Evolutionary conservation across 2,113 vertebrate genomes (phyloP).

Genomic region (Pelodiscus sinensis): DNA sequence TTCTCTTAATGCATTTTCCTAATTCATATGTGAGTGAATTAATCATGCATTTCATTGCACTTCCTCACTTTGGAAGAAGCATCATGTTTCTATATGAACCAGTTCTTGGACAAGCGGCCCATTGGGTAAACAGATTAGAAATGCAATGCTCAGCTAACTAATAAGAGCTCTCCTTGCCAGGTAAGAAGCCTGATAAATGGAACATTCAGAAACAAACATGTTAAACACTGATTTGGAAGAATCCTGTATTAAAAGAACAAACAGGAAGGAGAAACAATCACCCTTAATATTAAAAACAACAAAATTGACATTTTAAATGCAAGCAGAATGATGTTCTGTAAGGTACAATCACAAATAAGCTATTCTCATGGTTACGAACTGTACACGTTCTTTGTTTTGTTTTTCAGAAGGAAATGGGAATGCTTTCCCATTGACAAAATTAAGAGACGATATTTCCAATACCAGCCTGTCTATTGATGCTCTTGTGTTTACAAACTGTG

Average conservation of each 20-base stretch:
- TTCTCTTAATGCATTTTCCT: neutral
- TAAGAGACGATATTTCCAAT: conserved; percentile 73
- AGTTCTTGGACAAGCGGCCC: conserved; percentile 8
- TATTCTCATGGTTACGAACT: conserved; percentile 57
- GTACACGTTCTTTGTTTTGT: conserved; percentile 57
- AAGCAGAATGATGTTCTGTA: conserved; percentile 62
- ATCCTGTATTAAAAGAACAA: conserved; percentile 48
- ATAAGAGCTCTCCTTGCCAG: conserved; percentile 52
- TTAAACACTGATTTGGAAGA: conserved; percentile 42
- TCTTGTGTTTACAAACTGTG: conserved; percentile 84
- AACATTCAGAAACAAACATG: conserved; percentile 35
- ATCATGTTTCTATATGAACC: neutral
- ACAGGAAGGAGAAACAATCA: conserved; percentile 48
- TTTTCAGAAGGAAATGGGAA: conserved; percentile 60
- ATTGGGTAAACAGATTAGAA: neutral
- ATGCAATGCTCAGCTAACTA: conserved; percentile 36
- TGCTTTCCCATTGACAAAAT: conserved; percentile 66
- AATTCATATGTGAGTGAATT: conserved; percentile 4
- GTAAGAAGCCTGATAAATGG: conserved; percentile 54
- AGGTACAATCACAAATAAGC: conserved; percentile 62
- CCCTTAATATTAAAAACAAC: conserved; percentile 40
- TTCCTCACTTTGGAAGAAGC: conserved; percentile 26
- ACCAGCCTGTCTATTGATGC: conserved; percentile 78
- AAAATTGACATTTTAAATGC: conserved; percentile 34
- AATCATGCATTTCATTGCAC: conserved; percentile 45